Evolutionary conservation across 2,888 invertebrate genomes (phyloP).

Genomic region (Tryphoninae sp.): DNA sequence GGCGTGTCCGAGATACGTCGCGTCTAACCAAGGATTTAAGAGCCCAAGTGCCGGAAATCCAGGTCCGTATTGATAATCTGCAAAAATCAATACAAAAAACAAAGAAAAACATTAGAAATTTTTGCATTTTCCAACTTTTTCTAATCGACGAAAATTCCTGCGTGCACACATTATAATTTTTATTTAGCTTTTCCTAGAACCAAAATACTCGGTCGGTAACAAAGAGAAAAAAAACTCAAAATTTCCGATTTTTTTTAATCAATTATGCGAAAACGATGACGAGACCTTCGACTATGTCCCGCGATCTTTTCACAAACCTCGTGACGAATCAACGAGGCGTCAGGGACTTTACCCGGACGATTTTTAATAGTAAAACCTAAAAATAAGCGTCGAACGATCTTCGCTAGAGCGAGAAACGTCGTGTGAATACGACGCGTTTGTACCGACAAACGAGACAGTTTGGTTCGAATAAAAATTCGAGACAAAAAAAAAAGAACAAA

Average conservation of each 20-base stretch:
- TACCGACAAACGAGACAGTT: conserved; percentile 58
- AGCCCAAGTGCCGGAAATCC: conserved; percentile 83
- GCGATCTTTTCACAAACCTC: conserved; percentile 14
- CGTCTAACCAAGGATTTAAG: conserved; percentile 92
- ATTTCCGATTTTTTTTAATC: background rate
- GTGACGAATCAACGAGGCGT: background rate
- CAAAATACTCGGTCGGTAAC: no score
- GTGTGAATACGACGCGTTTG: conserved; percentile 40
- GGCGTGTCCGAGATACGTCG: conserved; percentile 90
- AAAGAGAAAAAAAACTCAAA: no score
- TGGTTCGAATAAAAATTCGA: background rate
- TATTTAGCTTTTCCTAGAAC: no score
- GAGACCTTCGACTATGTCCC: background rate
- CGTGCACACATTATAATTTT: no score
- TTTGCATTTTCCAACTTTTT: background rate
- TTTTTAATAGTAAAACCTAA: conserved; percentile 42
- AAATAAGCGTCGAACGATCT: conserved; percentile 49
- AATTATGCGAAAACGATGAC: background rate
- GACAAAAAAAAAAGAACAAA: conserved; percentile 4
- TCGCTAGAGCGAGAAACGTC: conserved; percentile 31
- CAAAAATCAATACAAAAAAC: conserved; percentile 68
- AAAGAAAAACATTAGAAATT: no score
- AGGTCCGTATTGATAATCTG: conserved; percentile 91
- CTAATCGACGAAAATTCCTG: no score
- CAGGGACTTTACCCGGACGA: conserved; percentile 5